Evolutionary conservation across 2,797 vertebrate genomes (phyloP).

Genomic region (Tokudaia muenninki): DNA sequence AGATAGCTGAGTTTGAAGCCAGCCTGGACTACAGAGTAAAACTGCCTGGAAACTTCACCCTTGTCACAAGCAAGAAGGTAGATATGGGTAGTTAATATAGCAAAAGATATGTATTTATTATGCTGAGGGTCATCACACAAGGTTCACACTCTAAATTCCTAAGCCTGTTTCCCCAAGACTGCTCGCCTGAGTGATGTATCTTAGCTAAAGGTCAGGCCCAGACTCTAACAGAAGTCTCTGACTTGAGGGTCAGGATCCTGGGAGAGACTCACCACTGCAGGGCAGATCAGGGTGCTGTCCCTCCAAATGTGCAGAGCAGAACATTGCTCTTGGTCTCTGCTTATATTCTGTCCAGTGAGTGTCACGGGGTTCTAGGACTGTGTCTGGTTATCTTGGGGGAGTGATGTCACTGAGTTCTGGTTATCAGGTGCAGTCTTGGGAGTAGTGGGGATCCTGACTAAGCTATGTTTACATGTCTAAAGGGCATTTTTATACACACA

Average conservation of each 20-base stretch:
- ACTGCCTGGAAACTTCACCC: not conserved
- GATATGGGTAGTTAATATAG: not conserved
- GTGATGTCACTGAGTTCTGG: not conserved
- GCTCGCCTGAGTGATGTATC: not conserved
- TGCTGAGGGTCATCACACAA: not conserved
- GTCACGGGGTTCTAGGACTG: not conserved
- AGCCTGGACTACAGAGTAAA: not conserved
- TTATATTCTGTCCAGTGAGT: not conserved
- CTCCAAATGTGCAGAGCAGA: not conserved
- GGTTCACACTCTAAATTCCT: not conserved
- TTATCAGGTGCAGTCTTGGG: not conserved
- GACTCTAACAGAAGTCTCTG: not conserved
- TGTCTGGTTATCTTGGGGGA: not conserved
- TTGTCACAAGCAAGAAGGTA: not conserved
- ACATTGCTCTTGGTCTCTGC: not conserved
- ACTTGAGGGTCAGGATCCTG: not conserved
- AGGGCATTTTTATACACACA: not conserved
- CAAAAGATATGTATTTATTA: not conserved
- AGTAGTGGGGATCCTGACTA: not conserved
- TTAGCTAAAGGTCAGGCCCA: not conserved
- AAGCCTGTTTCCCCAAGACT: not conserved
- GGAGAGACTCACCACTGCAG: not conserved
- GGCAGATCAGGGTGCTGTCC: not conserved
- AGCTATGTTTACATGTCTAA: not conserved
- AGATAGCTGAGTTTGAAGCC: not conserved